phyloP scores from a whole-genome alignment of 2,797 vertebrate genomes.

The Taenioides sp. region DNA sequence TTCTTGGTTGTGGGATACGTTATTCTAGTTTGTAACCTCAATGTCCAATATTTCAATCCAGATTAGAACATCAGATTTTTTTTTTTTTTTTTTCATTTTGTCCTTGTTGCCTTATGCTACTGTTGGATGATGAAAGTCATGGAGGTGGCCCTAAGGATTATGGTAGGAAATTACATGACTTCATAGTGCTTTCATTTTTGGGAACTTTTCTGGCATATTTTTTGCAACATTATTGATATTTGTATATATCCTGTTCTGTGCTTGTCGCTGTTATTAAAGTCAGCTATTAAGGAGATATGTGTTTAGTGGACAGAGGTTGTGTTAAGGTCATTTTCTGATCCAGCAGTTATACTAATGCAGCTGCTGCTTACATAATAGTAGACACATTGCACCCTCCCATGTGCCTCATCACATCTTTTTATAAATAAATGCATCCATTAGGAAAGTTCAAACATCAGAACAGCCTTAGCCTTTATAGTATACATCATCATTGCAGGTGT shows the following conservation, averaged over 20 bases:
- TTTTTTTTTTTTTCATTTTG: slow-evolving; percentile 54
- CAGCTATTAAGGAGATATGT: slow-evolving; percentile 25
- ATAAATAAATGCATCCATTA: slow-evolving; percentile 20
- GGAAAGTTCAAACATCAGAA: slow-evolving; percentile 43
- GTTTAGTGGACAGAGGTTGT: slow-evolving; percentile 19
- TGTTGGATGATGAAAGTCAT: slow-evolving; percentile 48
- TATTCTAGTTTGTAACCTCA: slow-evolving; percentile 38
- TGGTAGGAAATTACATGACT: slow-evolving; percentile 13
- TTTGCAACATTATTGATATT: neutral
- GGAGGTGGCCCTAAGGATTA: slow-evolving; percentile 50
- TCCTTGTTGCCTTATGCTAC: slow-evolving; percentile 44
- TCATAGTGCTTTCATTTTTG: neutral
- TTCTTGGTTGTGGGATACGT: slow-evolving; percentile 17
- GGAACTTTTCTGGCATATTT: neutral
- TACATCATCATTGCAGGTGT: slow-evolving; percentile 37
- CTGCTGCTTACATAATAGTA: slow-evolving; percentile 68
- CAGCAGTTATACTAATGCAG: slow-evolving; percentile 57
- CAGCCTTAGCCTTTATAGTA: slow-evolving; percentile 24
- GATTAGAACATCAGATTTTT: slow-evolving; percentile 66
- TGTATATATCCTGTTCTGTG: slow-evolving; percentile 16
- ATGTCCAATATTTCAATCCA: slow-evolving; percentile 73
- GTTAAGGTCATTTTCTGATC: slow-evolving; percentile 59
- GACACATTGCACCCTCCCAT: slow-evolving; percentile 21
- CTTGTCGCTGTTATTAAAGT: slow-evolving; percentile 24
- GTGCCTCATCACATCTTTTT: slow-evolving; percentile 16